Percentiles rank a stretch among this genome's conserved stretches.
Evolutionary conservation across 2,888 invertebrate species (phyloP).

Genomic region (Netelia melanura): DNA sequence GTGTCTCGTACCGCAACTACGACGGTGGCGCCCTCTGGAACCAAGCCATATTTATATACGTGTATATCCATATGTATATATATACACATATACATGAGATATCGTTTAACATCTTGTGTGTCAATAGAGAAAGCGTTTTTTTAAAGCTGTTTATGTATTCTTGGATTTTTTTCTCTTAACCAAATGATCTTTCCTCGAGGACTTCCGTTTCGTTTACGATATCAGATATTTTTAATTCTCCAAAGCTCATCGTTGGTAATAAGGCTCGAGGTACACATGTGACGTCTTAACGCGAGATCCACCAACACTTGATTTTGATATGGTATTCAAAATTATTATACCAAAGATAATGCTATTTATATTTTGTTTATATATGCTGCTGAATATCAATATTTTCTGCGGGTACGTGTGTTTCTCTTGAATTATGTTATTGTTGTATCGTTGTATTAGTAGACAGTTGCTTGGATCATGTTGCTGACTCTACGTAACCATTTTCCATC

Average conservation of each 20-base stretch:
- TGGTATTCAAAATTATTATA: no score
- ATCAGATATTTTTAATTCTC: constrained; percentile 11
- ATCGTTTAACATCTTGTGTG: constrained; percentile 52
- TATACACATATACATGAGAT: background rate
- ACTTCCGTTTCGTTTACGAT: constrained; percentile 36
- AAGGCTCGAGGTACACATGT: no score
- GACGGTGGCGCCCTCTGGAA: background rate
- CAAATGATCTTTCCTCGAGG: constrained; percentile 14
- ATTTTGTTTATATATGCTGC: no score
- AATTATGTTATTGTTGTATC: no score
- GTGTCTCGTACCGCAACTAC: constrained; percentile 6
- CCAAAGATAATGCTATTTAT: no score
- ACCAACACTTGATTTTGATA: no score
- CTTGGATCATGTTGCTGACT: background rate
- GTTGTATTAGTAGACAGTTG: no score
- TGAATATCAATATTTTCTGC: no score
- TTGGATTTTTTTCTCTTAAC: constrained; percentile 42
- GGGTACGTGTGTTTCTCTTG: no score
- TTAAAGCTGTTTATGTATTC: constrained; percentile 46
- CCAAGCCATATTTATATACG: background rate
- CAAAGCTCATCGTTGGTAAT: no score
- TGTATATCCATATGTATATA: no score
- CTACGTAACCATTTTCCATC: constrained; percentile 4
- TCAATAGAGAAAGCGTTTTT: constrained; percentile 47
- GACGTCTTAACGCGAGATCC: no score